Percentiles rank a stretch among this genome's conserved stretches.
phyloP scores from a whole-genome alignment of 2,797 vertebrate species.

The Eulemur rubriventer region DNA sequence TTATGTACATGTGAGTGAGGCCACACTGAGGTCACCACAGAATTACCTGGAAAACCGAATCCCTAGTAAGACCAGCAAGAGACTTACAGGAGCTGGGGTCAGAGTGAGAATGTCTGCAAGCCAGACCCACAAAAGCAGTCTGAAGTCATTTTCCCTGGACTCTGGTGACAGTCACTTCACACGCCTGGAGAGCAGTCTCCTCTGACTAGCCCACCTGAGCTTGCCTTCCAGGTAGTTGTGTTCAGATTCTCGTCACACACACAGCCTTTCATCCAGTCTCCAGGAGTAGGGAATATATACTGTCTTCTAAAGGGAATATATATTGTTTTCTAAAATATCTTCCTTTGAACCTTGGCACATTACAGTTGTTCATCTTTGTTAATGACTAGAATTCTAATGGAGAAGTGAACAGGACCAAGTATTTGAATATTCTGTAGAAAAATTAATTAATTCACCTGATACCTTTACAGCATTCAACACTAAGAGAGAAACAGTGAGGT shows the following conservation, averaged over 20 bases:
- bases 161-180: conserved; percentile 23
- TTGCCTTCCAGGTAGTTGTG: conserved; percentile 28
- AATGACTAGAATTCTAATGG: background rate
- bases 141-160: conserved; percentile 35
- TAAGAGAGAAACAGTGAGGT: background rate
- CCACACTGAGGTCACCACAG: background rate
- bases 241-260: conserved; percentile 8
- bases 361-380: background rate
- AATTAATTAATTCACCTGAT: background rate
- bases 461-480: background rate
- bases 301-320: background rate
- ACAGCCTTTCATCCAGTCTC: conserved; percentile 41
- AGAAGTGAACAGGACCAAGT: background rate
- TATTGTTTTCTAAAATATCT: background rate
- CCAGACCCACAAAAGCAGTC: conserved; percentile 44
- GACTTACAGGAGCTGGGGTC: background rate
- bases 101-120: conserved; percentile 71
- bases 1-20: background rate
- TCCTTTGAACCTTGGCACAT: background rate
- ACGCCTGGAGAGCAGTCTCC: conserved; percentile 46
- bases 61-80: conserved; percentile 48
- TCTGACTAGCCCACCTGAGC: conserved; percentile 58
- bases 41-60: background rate
- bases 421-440: background rate
- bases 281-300: background rate